Percentiles rank a stretch among this genome's conserved stretches.
Conservation (phyloP, 2,113 vertebrate species). For the Psammodynastes pulverulentus region DNA sequence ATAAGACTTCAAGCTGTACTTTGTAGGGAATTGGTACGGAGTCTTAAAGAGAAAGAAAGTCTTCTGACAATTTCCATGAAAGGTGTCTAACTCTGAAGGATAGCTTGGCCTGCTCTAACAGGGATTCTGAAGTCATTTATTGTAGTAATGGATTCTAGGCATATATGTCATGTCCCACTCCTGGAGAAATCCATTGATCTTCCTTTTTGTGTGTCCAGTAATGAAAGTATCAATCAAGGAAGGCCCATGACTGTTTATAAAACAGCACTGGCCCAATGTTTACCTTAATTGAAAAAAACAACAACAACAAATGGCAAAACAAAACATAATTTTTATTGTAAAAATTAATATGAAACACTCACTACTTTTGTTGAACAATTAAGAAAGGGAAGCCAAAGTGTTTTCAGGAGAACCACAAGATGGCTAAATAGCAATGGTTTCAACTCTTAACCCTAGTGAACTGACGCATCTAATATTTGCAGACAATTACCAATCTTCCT, state of each 20-base stretch:
- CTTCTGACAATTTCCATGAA: not conserved
- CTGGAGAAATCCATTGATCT: conserved; percentile 58
- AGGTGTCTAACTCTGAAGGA: conserved; percentile 23
- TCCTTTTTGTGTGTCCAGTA: conserved; percentile 49
- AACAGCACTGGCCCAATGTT: conserved; percentile 24
- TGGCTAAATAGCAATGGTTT: not conserved
- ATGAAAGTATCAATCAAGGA: conserved; percentile 68
- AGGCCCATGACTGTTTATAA: conserved; percentile 57
- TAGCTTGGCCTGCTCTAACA: conserved; percentile 28
- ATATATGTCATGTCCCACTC: conserved; percentile 31
- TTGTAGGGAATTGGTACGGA: conserved; percentile 24
- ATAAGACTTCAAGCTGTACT: not conserved
- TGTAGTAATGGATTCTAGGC: conserved; percentile 37
- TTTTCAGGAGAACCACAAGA: not conserved
- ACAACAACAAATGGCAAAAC: not conserved
- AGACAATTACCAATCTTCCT: not conserved
- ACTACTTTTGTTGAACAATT: not conserved
- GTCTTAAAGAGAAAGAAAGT: not conserved
- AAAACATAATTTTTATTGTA: not conserved
- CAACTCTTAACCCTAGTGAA: not conserved
- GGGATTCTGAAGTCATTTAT: conserved; percentile 30
- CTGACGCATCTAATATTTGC: not conserved
- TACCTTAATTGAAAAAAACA: not conserved
- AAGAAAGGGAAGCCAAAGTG: not conserved
- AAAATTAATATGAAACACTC: not conserved